Base-by-base conservation (phyloP, 2,888 invertebrate species). In the Ceriagrion tenellum region DNA sequence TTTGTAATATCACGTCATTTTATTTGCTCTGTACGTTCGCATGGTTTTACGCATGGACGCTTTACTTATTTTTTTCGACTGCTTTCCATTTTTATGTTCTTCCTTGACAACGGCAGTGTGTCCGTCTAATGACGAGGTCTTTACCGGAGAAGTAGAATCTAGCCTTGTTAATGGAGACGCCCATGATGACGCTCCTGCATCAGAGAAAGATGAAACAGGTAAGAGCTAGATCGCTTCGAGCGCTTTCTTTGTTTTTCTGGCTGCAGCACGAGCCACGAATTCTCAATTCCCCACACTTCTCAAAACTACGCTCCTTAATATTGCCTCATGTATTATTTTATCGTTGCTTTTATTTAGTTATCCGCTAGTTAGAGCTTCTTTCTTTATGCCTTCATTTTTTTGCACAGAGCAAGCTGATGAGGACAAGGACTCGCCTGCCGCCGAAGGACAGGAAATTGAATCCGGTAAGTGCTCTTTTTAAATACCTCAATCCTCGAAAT, bases 101-200 rank as follows among this genome's bases (percentile, higher is more conserved):
- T 0, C n/a, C 47, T 40, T 47, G 0, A 63, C 30, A 26, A 8
- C 63, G 20, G 0, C 26, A 93, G 93, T 63, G 93, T 93, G 93
- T 93, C 93, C 20, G 93, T 93, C 93, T 69, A 47, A 89, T 47
- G 93, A 69, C 69, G 93, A 93, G 10, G 93, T 63, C 40, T 63
- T 63, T 13, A 23, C 10, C 74, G 74, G 74, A 30, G 74, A 30
- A 10, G 1, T 30, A 35, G 74, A 81, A 30, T 10, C 35, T 30
- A 13, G 12, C 74, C 30, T 35, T 35, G 30, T 18, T 13, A 30
- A 81, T 30, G 74, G 74, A 30, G 35, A 35, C 35, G 69, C 69
- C n/a, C 26, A n/a, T 26, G 69, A n/a, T 26, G 69, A 69, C 23
- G 74, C 30, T 81, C 30, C 74, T 10, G 74, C 74, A 10, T n/a